Evolutionary conservation across 1,140 invertebrate species (phyloP), one percentile per base, ranked within the genome.

Genomic region (Leptinotarsa defecta): DNA sequence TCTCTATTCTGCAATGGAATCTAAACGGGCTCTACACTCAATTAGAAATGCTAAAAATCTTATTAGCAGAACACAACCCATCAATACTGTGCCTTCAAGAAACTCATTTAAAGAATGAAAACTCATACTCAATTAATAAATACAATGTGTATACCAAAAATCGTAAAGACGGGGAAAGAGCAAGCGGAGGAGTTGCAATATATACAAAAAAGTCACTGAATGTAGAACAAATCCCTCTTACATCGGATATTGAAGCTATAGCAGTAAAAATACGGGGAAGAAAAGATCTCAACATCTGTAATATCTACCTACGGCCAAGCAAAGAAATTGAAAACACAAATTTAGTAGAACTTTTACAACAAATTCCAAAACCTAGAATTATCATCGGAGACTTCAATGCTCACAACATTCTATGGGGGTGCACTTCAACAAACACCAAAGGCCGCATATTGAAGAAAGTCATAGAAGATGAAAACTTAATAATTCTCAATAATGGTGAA

Each of bases 391-490:
- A 69, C 34, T 69, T 69, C 27, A 69, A 69, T 13, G 68, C 24
- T 13, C 68, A 69, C 19, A 69, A 69, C 24, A 48, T 69, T 19
- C 20, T 48, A n/a, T 69, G 68, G 68, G 68, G 68, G 15, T 27
- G n/a, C 17, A 15, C n/a, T 19, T 69, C 22, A 13, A 69, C 27
- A 15, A 19, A 43, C 13, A 11, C 49, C 15, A 69, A 27, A 69
- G 68, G 68, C 11, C 24, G 24, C 20, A 69, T 19, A 69, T 11
- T 52, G 17, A 27, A 22, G 13, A 34, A 69, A 20, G 27, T 48
- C 19, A 15, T 48, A 11, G 24, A 69, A n/a, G 24, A 19, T 13
- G 43, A n/a, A 34, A 48, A 69, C 34, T 15, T 69, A 15, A 17
- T 34, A n/a, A 13, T 52, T n/a, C 49, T 52, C 13, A 52, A 52